A percentile compares a stretch with the other conserved stretches of the same genome.
Conservation (phyloP, 2,888 invertebrate species). For the Calliphora vomitoria region DNA sequence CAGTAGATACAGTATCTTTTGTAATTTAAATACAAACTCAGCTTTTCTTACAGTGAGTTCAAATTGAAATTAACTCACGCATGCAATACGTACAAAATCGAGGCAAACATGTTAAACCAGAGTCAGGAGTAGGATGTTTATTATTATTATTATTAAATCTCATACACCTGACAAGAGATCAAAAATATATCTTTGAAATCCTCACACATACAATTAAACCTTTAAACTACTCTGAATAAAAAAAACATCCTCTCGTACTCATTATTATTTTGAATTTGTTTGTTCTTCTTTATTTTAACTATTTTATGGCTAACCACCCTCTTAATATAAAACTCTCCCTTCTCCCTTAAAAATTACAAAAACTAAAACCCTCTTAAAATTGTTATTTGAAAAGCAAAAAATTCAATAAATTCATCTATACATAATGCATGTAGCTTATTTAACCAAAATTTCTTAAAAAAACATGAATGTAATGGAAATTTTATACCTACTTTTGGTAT, state of each 20-base stretch:
- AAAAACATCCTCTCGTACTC: slow-evolving; percentile 31
- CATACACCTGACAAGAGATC: slow-evolving; percentile 53
- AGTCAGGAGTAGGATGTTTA: slow-evolving; percentile 21
- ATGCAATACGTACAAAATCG: background rate
- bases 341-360: slow-evolving; percentile 29
- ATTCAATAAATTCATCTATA: background rate
- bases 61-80: slow-evolving; percentile 37
- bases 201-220: background rate
- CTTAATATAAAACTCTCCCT: slow-evolving; percentile 24
- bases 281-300: background rate
- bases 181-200: slow-evolving; percentile 4
- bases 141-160: slow-evolving; percentile 16
- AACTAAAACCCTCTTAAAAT: background rate
- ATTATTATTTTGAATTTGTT: background rate
- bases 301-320: background rate
- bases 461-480: slow-evolving; percentile 15
- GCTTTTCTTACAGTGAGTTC: slow-evolving; percentile 23
- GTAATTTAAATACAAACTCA: slow-evolving; percentile 30
- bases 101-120: background rate
- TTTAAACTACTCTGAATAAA: background rate
- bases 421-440: too few species aligned
- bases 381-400: background rate
- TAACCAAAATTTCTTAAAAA: background rate
- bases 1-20: background rate
- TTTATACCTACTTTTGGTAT: background rate